Conservation (phyloP, 2,797 vertebrate genomes). For the Carcharodon carcharias region DNA sequence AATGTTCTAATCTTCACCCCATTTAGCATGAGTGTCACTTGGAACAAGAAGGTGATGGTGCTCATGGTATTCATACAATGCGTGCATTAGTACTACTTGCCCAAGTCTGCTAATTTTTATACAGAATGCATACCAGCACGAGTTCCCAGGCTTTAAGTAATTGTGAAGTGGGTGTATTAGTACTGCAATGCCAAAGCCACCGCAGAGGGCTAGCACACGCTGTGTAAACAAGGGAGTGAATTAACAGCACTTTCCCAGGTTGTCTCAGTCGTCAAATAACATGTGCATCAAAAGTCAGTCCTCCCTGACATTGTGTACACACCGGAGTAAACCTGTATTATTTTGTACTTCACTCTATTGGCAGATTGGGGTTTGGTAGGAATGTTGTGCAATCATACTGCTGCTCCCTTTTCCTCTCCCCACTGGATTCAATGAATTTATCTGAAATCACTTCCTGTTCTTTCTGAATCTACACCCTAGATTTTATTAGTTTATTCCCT, state of each 20-base stretch:
- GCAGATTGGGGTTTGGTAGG: not conserved
- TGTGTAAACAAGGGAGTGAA: not conserved
- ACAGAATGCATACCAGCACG: not conserved
- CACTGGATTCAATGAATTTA: not conserved
- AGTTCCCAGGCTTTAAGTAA: not conserved
- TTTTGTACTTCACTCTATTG: not conserved
- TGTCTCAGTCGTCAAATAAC: not conserved
- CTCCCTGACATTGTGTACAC: not conserved
- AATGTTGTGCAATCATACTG: not conserved
- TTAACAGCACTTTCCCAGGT: not conserved
- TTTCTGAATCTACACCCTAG: not conserved
- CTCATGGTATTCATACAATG: not conserved
- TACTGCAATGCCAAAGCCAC: not conserved
- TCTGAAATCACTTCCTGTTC: not conserved
- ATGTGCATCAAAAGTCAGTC: not conserved
- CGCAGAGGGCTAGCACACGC: not conserved
- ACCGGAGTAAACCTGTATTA: not conserved
- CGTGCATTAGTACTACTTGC: not conserved
- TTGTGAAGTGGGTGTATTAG: not conserved
- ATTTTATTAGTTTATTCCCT: not conserved
- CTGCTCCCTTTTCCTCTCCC: not conserved
- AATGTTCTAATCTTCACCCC: not conserved
- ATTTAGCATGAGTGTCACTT: not conserved
- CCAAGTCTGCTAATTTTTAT: not conserved
- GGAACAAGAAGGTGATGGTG: not conserved